A percentile compares a stretch with the other conserved stretches of the same genome.
phyloP scores from a whole-genome alignment of 1,140 invertebrate species.

The Plodia interpunctella region DNA sequence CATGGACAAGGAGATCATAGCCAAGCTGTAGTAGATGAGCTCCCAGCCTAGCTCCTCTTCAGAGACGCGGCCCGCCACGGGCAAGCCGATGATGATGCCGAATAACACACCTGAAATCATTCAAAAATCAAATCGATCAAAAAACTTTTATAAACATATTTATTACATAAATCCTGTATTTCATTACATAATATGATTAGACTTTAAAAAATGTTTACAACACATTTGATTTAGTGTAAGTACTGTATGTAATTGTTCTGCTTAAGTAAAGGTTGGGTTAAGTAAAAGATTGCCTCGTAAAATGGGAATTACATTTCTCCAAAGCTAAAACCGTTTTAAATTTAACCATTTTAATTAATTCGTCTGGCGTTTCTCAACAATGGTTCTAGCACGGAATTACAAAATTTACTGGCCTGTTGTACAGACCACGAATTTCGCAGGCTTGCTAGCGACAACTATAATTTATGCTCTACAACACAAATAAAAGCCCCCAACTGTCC shows the following conservation, averaged over 20 bases:
- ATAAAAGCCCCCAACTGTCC: background rate
- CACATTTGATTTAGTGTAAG: too few relatives aligned
- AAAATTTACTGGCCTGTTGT: conserved; percentile 1
- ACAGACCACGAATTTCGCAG: background rate
- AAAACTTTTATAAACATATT: too few relatives aligned
- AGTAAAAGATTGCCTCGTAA: too few relatives aligned
- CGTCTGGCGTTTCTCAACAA: background rate
- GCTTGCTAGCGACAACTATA: background rate
- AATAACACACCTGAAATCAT: conserved; percentile 44
- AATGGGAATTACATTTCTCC: background rate
- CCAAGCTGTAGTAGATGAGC: conserved; percentile 49
- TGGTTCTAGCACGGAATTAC: background rate
- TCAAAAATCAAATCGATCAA: too few relatives aligned
- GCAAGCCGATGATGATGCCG: conserved; percentile 45
- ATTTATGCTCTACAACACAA: background rate
- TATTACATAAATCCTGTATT: too few relatives aligned
- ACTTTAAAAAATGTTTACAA: too few relatives aligned
- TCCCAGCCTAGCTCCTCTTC: conserved; percentile 50
- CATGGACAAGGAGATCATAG: conserved; percentile 48
- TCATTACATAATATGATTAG: too few relatives aligned
- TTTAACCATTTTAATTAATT: conserved; percentile 5
- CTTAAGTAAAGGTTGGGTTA: too few relatives aligned
- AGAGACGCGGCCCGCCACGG: conserved; percentile 35
- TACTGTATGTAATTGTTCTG: too few relatives aligned
- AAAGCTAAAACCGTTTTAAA: background rate